Evolutionary conservation across 2,888 invertebrate species (phyloP).

Genomic region (Phaonia tiefii): DNA sequence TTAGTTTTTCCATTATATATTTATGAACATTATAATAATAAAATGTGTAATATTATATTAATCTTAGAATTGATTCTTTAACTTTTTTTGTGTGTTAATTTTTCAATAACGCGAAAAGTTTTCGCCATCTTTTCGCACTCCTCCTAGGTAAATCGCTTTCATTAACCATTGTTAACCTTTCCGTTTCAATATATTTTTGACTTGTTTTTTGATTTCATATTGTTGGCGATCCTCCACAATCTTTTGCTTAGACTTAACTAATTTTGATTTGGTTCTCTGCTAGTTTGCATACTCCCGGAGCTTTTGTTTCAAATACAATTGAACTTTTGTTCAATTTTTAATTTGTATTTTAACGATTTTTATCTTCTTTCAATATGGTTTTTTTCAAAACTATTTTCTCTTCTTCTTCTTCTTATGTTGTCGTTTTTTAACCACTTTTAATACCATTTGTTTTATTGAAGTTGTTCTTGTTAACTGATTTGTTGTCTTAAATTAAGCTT

Average conservation of each 20-base stretch:
- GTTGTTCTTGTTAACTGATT: conserved; percentile 40
- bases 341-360: too few species aligned
- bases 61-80: conserved; percentile 19
- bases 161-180: too few species aligned
- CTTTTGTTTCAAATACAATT: conserved; percentile 11
- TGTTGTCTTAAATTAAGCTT: background rate
- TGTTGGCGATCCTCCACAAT: background rate
- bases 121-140: too few species aligned
- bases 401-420: background rate
- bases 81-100: background rate
- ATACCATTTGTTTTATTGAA: conserved; percentile 25
- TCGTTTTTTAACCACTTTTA: conserved; percentile 40
- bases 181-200: too few species aligned
- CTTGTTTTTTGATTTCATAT: conserved; percentile 29
- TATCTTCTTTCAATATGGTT: too few species aligned
- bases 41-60: background rate
- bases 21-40: conserved; percentile 12
- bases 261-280: conserved; percentile 12
- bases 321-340: too few species aligned
- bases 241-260: conserved; percentile 2
- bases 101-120: too few species aligned
- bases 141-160: too few species aligned
- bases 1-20: conserved; percentile 14
- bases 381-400: conserved; percentile 16
- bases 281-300: conserved; percentile 2